Conservation (phyloP, 2,113 vertebrate species). For the Heterocephalus glaber region DNA sequence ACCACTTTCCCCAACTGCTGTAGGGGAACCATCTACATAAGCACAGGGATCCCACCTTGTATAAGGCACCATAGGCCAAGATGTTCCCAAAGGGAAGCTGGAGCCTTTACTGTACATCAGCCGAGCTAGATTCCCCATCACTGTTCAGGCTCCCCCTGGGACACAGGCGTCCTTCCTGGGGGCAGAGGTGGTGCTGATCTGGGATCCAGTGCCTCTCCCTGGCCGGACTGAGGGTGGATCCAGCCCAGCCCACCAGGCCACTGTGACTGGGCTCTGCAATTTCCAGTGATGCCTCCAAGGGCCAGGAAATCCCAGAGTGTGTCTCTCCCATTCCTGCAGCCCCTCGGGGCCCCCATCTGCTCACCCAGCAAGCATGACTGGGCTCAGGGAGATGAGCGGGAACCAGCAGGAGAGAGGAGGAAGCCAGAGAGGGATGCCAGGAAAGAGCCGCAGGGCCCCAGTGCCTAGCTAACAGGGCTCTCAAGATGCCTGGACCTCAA, state of each 20-base stretch:
- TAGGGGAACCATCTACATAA: not conserved
- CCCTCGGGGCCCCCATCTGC: too few relatives aligned
- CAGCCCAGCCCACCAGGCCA: not conserved
- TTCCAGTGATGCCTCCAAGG: not conserved
- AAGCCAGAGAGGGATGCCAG: too few relatives aligned
- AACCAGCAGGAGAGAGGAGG: accelerated
- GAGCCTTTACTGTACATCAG: accelerated
- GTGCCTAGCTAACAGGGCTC: accelerated
- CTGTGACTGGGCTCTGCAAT: not conserved
- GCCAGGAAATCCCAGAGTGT: accelerated
- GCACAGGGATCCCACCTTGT: accelerated
- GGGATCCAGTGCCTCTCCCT: not conserved
- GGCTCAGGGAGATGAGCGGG: too few relatives aligned
- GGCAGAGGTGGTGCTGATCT: not conserved
- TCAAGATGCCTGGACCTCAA: accelerated
- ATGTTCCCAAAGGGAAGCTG: not conserved
- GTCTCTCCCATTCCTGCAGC: not conserved
- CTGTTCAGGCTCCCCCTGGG: accelerated
- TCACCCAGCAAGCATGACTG: not conserved
- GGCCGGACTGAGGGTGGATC: not conserved
- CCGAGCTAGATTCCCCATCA: accelerated
- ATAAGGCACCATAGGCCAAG: not conserved
- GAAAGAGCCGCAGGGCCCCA: accelerated
- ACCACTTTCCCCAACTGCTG: not conserved
- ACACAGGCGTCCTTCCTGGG: not conserved